Percentiles rank a stretch among this genome's conserved stretches.
phyloP scores from a whole-genome alignment of 1,140 invertebrate genomes.

The Platyura marginata region DNA sequence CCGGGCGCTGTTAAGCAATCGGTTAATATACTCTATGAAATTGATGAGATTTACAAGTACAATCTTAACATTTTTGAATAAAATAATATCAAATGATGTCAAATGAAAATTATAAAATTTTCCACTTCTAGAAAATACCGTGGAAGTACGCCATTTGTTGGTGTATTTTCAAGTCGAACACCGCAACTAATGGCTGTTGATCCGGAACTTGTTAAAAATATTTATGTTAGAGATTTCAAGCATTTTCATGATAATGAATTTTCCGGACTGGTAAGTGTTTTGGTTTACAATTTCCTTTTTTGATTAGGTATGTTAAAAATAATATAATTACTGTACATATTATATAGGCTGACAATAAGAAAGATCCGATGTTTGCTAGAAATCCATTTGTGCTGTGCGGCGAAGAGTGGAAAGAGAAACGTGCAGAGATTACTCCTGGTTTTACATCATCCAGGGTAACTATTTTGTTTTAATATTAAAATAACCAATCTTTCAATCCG shows the following conservation, averaged over 20 bases:
- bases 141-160: slow-evolving; percentile 2
- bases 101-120: background rate
- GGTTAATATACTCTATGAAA: slow-evolving; percentile 13
- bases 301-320: background rate
- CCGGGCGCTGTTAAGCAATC: slow-evolving; percentile 12
- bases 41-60: background rate
- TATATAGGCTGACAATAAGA: slow-evolving; percentile 11
- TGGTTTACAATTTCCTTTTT: background rate
- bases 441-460: slow-evolving; percentile 23
- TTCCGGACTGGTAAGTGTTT: background rate
- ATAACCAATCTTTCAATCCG: no score
- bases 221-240: slow-evolving; percentile 1
- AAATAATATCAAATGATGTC: no score
- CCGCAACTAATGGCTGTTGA: slow-evolving; percentile 1
- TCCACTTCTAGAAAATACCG: background rate
- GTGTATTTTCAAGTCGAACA: background rate
- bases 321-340: no score
- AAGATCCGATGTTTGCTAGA: slow-evolving; percentile 16
- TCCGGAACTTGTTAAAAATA: background rate
- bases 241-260: slow-evolving; percentile 1
- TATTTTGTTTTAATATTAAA: no score
- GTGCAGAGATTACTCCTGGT: slow-evolving; percentile 26
- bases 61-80: no score
- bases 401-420: slow-evolving; percentile 27
- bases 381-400: slow-evolving; percentile 21